Conservation (phyloP, 2,113 vertebrate genomes). For the Sylvia atricapilla region DNA sequence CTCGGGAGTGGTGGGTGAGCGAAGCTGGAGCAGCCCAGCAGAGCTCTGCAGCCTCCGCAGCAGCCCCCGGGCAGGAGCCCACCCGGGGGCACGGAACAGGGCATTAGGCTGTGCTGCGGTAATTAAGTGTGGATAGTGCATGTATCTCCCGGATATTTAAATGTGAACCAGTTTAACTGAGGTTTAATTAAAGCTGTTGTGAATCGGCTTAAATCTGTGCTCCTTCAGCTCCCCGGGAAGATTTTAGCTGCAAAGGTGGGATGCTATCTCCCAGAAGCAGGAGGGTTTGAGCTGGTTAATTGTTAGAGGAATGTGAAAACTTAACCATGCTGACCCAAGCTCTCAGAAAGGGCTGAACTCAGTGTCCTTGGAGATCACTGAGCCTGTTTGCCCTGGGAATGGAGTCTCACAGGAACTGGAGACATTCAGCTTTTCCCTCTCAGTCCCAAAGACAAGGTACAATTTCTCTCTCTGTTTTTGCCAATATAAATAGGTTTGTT, state of each 20-base stretch:
- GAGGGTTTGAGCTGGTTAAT: not conserved
- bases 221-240: not conserved
- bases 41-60: not conserved
- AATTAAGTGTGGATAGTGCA: not conserved
- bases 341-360: not conserved
- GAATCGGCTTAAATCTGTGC: not conserved
- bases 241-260: not conserved
- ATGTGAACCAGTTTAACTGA: not conserved
- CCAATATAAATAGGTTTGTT: not conserved
- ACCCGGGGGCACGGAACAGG: accelerated
- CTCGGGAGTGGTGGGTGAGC: accelerated
- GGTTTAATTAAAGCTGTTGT: constrained; percentile 4
- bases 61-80: accelerated
- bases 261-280: not conserved
- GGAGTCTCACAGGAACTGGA: not conserved
- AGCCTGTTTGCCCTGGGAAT: not conserved
- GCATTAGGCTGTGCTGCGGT: not conserved
- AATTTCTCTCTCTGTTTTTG: not conserved
- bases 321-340: not conserved
- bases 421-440: not conserved
- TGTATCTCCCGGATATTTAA: not conserved
- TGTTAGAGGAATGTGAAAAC: not conserved
- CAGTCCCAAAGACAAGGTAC: not conserved
- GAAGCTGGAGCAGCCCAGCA: not conserved
- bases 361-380: not conserved